Percentiles rank a stretch among this genome's conserved stretches.
Evolutionary conservation across 2,888 invertebrate species (phyloP).

Genomic region (Entomobrya multifasciata): DNA sequence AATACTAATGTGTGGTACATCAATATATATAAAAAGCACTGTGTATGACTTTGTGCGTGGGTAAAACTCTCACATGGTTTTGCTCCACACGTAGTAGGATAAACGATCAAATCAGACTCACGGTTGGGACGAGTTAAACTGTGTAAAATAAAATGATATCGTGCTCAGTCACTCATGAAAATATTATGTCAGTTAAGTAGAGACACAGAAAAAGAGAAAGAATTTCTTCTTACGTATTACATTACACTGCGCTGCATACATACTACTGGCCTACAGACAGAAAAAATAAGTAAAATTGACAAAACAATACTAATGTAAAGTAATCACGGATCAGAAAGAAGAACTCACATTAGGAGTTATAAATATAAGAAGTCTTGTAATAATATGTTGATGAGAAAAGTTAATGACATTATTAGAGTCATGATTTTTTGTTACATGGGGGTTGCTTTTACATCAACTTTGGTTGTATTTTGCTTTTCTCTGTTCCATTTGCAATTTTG

Average conservation of each 20-base stretch:
- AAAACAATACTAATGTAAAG: conserved; percentile 56
- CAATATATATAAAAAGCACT: conserved; percentile 1
- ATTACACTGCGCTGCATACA: no score
- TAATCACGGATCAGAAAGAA: no score
- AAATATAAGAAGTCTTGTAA: no score
- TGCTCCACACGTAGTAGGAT: not conserved
- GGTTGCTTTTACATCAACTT: not conserved
- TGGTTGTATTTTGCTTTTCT: conserved; percentile 27
- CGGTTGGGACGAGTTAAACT: conserved; percentile 56
- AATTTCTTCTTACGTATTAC: no score
- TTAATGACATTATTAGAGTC: conserved; percentile 70
- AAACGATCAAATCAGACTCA: conserved; percentile 45
- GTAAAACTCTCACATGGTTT: conserved; percentile 56
- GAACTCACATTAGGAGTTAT: no score
- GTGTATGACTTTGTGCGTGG: conserved; percentile 46
- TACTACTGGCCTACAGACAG: conserved; percentile 64
- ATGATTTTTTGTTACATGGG: conserved; percentile 48
- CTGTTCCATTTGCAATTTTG: conserved; percentile 8
- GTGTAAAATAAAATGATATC: conserved; percentile 56
- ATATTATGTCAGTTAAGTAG: not conserved
- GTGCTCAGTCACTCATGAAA: conserved; percentile 22
- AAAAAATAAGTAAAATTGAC: conserved; percentile 49
- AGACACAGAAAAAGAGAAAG: not conserved
- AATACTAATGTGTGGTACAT: not conserved
- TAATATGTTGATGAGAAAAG: conserved; percentile 53